Percentiles rank a stretch among this genome's conserved stretches.
phyloP scores from a whole-genome alignment of 1,140 invertebrate genomes.

The Trigoniulus corallinus region DNA sequence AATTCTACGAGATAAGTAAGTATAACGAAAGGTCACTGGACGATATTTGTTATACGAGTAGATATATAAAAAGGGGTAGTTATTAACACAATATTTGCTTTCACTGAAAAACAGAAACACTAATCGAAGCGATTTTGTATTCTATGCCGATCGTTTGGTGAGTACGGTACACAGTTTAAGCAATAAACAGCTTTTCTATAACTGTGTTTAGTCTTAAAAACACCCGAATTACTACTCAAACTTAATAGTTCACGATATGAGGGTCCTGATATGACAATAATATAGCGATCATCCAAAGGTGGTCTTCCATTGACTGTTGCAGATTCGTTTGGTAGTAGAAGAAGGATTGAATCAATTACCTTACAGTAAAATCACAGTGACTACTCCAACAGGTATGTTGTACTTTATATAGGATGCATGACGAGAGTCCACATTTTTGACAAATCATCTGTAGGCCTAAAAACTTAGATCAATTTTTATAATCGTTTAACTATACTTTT shows the following conservation, averaged over 20 bases:
- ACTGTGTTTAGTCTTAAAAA: too few species aligned
- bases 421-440: slow-evolving; percentile 1
- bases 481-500: slow-evolving; percentile 5
- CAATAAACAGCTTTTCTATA: too few species aligned
- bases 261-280: neutral
- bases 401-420: slow-evolving; percentile 1
- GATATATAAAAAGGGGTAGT: neutral
- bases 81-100: neutral
- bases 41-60: neutral
- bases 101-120: slow-evolving; percentile 39
- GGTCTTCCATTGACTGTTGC: slow-evolving; percentile 13
- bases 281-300: neutral
- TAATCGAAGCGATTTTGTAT: slow-evolving; percentile 88
- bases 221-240: neutral
- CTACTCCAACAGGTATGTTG: slow-evolving; percentile 65
- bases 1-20: slow-evolving; percentile 83
- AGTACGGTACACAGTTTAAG: slow-evolving; percentile 20
- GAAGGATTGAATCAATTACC: slow-evolving; percentile 95
- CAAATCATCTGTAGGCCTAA: neutral
- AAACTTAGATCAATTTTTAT: neutral
- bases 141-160: slow-evolving; percentile 84
- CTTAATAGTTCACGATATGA: neutral
- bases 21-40: slow-evolving; percentile 11
- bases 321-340: slow-evolving; percentile 91
- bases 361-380: slow-evolving; percentile 70